Evolutionary conservation across 2,797 vertebrate genomes (phyloP), one percentile per base, ranked within the genome.

Genomic region (Lemur catta): DNA sequence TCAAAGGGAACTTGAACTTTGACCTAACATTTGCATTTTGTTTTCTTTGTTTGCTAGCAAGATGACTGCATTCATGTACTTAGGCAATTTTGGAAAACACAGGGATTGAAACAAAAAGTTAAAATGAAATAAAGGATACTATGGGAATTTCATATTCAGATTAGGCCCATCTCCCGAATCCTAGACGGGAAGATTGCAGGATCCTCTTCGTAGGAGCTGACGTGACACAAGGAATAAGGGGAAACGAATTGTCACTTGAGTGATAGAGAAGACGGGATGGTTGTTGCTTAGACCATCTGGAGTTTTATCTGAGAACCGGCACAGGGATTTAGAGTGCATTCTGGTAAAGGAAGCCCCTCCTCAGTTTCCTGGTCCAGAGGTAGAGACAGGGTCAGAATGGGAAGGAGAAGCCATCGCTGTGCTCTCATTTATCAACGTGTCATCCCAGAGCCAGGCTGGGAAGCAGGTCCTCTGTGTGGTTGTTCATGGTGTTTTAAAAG

Each of bases 1-100:
- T 81, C 48, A 85, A 50, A 88, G 80, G 41, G 43, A 63, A 18
- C 61, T 89, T n/a, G 43, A 94, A 28, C 55, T 93, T 59, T 81
- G 72, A 72, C 17, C 28, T 71, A 28, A 35, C 67, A 65, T 52
- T 82, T 89, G 20, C 43, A 35, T 74, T 84, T 80, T 89, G 15
- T 79, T 79, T 86, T 87, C 57, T 76, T 93, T 79, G 33, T 82
- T 93, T 84, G 24, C 33, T n/a, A 87, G 41, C 50, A 85, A 76
- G 33, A 52, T 52, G n/a, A 67, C 18, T 50, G 15, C 28, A 43
- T 92, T 57, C 50, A 3, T 41, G 38, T 30, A 18, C 57, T 75
- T 50, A 46, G 2, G 0, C 65, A 13, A 75, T 72, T 90, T 59
- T 78, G 38, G 69, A 59, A 72, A 82, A 7, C 22, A 26, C 33